phyloP scores from a whole-genome alignment of 2,113 vertebrate species.

The Gobio gobio region DNA sequence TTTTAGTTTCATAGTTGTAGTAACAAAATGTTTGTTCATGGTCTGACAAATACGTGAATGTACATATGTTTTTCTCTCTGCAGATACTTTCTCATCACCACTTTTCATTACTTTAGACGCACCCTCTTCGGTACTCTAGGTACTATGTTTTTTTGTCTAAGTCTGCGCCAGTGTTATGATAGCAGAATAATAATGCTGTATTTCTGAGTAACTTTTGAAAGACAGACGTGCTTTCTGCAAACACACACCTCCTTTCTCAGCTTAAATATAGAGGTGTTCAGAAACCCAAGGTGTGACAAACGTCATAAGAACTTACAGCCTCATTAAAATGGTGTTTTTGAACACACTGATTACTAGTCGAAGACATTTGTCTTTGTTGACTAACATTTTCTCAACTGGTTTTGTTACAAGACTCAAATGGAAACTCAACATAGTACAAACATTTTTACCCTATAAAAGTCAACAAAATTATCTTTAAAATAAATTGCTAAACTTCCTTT shows the following conservation, averaged over 20 bases:
- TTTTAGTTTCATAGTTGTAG: too few relatives aligned
- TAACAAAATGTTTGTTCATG: too few relatives aligned
- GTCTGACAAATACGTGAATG: too few relatives aligned
- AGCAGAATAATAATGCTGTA: not conserved
- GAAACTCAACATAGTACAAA: not conserved
- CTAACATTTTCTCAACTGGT: not conserved
- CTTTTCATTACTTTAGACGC: too few relatives aligned
- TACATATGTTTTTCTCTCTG: too few relatives aligned
- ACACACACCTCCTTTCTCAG: not conserved
- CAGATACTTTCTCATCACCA: too few relatives aligned
- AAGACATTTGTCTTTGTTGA: not conserved
- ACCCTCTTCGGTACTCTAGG: too few relatives aligned
- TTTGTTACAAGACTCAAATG: not conserved
- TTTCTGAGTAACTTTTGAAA: not conserved
- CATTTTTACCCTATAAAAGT: not conserved
- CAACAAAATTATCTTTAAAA: not conserved
- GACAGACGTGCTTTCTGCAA: not conserved
- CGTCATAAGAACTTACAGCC: not conserved
- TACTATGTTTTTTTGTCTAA: not conserved
- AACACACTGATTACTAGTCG: not conserved
- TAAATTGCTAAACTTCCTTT: too few relatives aligned
- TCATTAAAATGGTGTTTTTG: not conserved
- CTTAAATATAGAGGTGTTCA: not conserved
- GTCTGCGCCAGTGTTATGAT: not conserved
- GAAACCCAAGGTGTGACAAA: constrained; percentile 11